Base-by-base conservation (phyloP, 2,797 vertebrate genomes). In the Moxostoma hubbsi region DNA sequence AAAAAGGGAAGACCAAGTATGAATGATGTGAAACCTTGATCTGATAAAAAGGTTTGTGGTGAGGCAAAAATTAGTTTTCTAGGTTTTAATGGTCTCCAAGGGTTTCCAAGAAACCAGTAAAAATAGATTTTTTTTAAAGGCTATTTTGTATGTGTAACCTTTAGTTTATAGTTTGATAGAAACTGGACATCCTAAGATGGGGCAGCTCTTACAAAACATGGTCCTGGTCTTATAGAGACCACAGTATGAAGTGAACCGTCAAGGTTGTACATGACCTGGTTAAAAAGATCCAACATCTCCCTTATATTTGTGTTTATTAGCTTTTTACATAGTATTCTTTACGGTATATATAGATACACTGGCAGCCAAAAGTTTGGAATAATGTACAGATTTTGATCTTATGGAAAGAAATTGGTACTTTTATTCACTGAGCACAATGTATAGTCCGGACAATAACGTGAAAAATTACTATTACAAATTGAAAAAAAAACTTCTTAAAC, bases 221-320 rank as follows among this genome's bases (percentile, higher is more conserved):
- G 73, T 76, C 55, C 24, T 6, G 16, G 69, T 57, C 63, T 66
- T 36, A 61, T 18, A 66, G 11, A 66, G 43, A 49, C 7, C 12
- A 13, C 5, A 57, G 49, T 74, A 16, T 73, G 46, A n/a, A 72
- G 16, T 36, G 45, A 54, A 54, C 6, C 1, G 53, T n/a, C 53
- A 54, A 54, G n/a, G 53, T n/a, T 24, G 55, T 74, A 10, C 62
- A 46, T 46, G 59, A 63, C 49, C 59, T 51, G 13, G 3, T 47
- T 57, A 74, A 73, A 66, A 59, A 86, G 45, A 68, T 76, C 80
- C 84, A 86, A 81, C 13, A n/a, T 55, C 16, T 61, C 9, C 84
- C 72, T 84, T 57, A 50, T 9, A 7, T 62, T 16, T 24, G 51
- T 68, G 67, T 72, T 16, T 15, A 72, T 71, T 55, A 1, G 46